Evolutionary conservation across 2,113 vertebrate genomes (phyloP).

Genomic region (Reinhardtius hippoglossoides): DNA sequence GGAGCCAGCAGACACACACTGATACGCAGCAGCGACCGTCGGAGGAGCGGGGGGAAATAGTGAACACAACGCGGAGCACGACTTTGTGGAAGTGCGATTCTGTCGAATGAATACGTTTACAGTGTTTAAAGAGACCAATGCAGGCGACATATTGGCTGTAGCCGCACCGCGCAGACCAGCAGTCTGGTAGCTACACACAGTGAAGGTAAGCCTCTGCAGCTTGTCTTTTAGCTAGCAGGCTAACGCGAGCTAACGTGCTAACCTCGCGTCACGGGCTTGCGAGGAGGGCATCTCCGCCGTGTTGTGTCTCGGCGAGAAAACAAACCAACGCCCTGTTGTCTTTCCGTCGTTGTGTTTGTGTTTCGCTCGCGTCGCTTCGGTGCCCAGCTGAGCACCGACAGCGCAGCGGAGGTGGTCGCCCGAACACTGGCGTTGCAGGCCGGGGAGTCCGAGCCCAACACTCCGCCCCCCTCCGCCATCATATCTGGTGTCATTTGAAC

Average conservation of each 20-base stretch:
- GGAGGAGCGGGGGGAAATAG: conserved; percentile 75
- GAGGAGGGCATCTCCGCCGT: background rate
- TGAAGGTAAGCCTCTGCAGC: conserved; percentile 81
- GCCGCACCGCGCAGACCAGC: conserved; percentile 65
- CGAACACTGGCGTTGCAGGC: conserved; percentile 66
- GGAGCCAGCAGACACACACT: conserved; percentile 79
- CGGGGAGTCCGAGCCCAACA: conserved; percentile 62
- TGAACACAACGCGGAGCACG: conserved; percentile 69
- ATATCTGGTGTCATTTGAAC: conserved; percentile 76
- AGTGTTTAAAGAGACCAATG: conserved; percentile 76
- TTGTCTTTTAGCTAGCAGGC: conserved; percentile 61
- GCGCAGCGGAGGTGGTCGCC: conserved; percentile 57
- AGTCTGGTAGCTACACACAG: conserved; percentile 76
- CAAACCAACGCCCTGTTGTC: too few species aligned
- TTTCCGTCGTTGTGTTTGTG: background rate
- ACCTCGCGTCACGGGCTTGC: background rate
- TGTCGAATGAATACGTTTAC: conserved; percentile 79
- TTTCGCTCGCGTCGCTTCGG: conserved; percentile 13
- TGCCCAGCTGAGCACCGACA: conserved; percentile 8
- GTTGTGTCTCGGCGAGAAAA: background rate
- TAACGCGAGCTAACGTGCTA: conserved; percentile 36
- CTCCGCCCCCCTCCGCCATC: conserved; percentile 79
- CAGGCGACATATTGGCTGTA: conserved; percentile 72
- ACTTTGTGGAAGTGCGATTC: conserved; percentile 75
- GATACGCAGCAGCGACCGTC: conserved; percentile 84